phyloP scores from a whole-genome alignment of 1,140 invertebrate species.

The Drosophila varians region DNA sequence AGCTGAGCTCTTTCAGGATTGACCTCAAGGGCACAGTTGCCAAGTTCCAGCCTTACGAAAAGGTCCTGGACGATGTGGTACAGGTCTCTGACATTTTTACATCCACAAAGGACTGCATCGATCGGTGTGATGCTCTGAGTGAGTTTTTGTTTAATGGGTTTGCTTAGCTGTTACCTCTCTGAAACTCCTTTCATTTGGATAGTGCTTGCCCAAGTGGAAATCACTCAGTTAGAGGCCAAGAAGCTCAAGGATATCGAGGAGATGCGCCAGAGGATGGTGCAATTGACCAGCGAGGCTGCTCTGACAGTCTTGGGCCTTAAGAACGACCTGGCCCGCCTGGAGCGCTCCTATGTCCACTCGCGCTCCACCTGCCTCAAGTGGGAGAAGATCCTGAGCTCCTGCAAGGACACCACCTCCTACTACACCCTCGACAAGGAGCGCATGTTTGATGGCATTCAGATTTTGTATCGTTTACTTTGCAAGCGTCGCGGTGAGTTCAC shows the following conservation, averaged over 20 bases:
- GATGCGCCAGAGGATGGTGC: conserved; percentile 63
- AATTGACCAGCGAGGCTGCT: conserved; percentile 65
- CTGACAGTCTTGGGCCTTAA: conserved; percentile 68
- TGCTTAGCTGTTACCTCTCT: too few species aligned
- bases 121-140: conserved; percentile 80
- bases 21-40: conserved; percentile 56
- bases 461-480: conserved; percentile 58
- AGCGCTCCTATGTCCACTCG: conserved; percentile 62
- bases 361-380: conserved; percentile 59
- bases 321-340: conserved; percentile 67
- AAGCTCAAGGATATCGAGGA: conserved; percentile 63
- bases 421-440: conserved; percentile 61
- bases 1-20: conserved; percentile 33
- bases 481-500: conserved; percentile 51
- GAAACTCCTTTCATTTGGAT: background rate
- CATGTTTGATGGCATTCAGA: conserved; percentile 58
- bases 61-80: conserved; percentile 70
- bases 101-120: conserved; percentile 74
- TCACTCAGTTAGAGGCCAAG: conserved; percentile 42
- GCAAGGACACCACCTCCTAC: conserved; percentile 54
- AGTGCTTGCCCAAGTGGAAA: conserved; percentile 78
- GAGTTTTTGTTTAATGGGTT: background rate
- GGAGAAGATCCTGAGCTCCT: conserved; percentile 60
- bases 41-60: conserved; percentile 70
- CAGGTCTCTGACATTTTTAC: conserved; percentile 63